Conservation (phyloP, 2,888 invertebrate species). For the Habrosyne pyritoides region DNA sequence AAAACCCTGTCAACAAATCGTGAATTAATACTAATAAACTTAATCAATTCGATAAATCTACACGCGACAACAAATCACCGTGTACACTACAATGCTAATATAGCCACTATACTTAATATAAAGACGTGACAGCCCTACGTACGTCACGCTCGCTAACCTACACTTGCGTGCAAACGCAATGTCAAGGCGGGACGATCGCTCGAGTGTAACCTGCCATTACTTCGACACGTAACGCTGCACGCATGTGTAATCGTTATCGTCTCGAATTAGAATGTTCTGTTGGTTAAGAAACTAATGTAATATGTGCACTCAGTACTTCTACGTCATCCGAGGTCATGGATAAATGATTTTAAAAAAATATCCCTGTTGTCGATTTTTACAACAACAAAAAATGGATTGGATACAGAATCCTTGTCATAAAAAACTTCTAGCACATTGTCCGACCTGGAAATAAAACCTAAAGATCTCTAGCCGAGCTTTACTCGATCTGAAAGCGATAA, state of each 20-base stretch:
- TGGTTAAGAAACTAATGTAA: too few species aligned
- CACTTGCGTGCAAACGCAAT: conserved; percentile 3
- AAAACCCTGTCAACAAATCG: background rate
- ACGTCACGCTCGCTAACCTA: background rate
- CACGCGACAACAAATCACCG: background rate
- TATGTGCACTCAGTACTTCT: background rate
- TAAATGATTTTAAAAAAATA: too few species aligned
- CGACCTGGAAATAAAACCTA: too few species aligned
- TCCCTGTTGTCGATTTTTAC: too few species aligned
- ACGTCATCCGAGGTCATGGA: too few species aligned
- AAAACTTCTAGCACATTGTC: too few species aligned
- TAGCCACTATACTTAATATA: background rate
- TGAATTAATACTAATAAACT: background rate
- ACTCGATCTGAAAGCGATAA: too few species aligned
- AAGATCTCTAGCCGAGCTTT: too few species aligned
- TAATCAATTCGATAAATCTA: background rate
- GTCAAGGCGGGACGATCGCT: conserved; percentile 1
- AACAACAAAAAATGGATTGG: too few species aligned
- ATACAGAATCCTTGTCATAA: too few species aligned
- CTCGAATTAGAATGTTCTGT: background rate
- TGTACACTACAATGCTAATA: background rate
- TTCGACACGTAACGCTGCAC: conserved; percentile 2
- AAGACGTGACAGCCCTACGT: background rate
- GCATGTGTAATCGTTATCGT: background rate
- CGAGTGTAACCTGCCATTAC: background rate